Conservation (phyloP, 2,888 invertebrate species). For the Incurvaria masculella region DNA sequence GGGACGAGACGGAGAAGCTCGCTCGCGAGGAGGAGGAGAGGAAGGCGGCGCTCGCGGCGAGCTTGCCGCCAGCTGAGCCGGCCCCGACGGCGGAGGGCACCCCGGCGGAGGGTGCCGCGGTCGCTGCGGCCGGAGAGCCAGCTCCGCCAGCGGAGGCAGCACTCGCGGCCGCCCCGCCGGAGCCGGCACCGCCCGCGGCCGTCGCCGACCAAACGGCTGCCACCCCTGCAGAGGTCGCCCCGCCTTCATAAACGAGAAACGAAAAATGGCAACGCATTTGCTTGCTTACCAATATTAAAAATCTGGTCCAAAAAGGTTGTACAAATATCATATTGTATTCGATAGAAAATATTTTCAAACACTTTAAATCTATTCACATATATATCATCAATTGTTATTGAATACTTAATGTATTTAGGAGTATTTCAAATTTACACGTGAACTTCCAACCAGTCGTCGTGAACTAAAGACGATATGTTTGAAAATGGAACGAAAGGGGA, state of each 20-base stretch:
- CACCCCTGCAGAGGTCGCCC: conserved; percentile 26
- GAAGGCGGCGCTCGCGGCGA: neutral
- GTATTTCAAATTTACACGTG: too few species aligned
- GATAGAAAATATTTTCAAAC: too few species aligned
- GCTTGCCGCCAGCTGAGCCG: neutral
- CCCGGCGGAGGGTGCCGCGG: conserved; percentile 19
- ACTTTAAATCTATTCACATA: too few species aligned
- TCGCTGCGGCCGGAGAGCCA: conserved; percentile 15
- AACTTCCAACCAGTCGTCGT: too few species aligned
- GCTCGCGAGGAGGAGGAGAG: neutral
- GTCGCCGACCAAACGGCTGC: conserved; percentile 26
- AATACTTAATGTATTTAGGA: too few species aligned
- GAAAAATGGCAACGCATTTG: too few species aligned
- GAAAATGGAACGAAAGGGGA: neutral
- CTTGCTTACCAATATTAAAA: too few species aligned
- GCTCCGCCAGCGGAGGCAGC: neutral
- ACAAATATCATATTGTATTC: too few species aligned
- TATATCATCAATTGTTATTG: too few species aligned
- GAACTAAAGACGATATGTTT: too few species aligned
- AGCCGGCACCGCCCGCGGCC: conserved; percentile 13
- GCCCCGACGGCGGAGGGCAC: conserved; percentile 15
- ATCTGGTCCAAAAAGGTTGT: too few species aligned
- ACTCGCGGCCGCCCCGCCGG: neutral
- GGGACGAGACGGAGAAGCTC: neutral
- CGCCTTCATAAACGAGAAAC: neutral